phyloP scores from a whole-genome alignment of 92 coral and sea anemone genomes.

The Paragorgia papillata region DNA sequence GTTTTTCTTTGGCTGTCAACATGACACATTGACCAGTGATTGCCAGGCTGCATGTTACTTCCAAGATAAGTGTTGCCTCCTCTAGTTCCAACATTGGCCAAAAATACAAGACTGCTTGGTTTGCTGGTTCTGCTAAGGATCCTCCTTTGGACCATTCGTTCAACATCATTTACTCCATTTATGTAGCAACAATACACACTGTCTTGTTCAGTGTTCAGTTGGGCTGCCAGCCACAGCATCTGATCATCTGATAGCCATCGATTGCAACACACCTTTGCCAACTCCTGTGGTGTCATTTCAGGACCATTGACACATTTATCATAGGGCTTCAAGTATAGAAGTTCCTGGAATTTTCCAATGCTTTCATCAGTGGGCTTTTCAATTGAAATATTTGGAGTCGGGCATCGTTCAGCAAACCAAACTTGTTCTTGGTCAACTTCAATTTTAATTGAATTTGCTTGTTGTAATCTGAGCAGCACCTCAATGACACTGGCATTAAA shows the following conservation, averaged over 20 bases:
- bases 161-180: constrained; percentile 23
- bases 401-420: constrained; percentile 46
- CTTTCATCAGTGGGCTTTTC: constrained; percentile 44
- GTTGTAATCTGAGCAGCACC: constrained; percentile 45
- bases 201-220: constrained; percentile 29
- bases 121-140: neutral
- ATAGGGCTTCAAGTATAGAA: constrained; percentile 45
- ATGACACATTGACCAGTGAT: constrained; percentile 50
- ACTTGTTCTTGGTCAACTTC: constrained; percentile 54
- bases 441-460: constrained; percentile 36
- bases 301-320: constrained; percentile 30
- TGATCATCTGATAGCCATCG: constrained; percentile 49
- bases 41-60: constrained; percentile 31
- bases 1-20: constrained; percentile 31
- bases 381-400: constrained; percentile 9
- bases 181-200: constrained; percentile 32
- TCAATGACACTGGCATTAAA: constrained; percentile 41
- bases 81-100: constrained; percentile 32
- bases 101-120: constrained; percentile 34
- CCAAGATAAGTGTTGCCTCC: constrained; percentile 40
- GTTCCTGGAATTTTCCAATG: constrained; percentile 44
- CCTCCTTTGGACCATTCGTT: constrained; percentile 2
- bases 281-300: constrained; percentile 21
- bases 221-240: constrained; percentile 32
- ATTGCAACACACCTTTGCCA: constrained; percentile 5